Conservation (phyloP, 2,888 invertebrate genomes). For the Tridacna crocea region DNA sequence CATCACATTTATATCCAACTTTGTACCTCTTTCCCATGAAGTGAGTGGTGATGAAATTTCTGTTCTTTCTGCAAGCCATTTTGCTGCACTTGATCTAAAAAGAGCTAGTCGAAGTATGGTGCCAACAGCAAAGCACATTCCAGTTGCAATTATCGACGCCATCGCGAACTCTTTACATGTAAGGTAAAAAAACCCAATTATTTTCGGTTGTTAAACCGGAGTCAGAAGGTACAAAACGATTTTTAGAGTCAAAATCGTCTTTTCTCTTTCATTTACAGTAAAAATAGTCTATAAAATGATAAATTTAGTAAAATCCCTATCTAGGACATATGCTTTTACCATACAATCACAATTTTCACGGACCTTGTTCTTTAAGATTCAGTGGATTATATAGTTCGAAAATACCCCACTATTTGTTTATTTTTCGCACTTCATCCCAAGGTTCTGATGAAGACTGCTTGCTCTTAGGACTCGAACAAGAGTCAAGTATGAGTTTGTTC, state of each 20-base stretch:
- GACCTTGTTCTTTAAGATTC: no score
- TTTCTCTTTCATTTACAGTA: no score
- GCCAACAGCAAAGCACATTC: conserved; percentile 61
- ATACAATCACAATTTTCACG: no score
- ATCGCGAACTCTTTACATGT: conserved; percentile 29
- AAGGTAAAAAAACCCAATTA: background rate
- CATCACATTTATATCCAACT: background rate
- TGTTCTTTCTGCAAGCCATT: conserved; percentile 66
- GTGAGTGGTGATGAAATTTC: conserved; percentile 74
- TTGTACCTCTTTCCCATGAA: conserved; percentile 73
- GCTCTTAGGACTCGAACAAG: no score
- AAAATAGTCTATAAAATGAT: no score
- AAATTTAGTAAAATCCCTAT: no score
- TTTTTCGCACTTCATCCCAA: no score
- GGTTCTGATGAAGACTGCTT: no score
- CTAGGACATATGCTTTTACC: no score
- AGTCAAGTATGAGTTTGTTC: no score
- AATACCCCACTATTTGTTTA: no score
- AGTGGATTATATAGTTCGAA: no score
- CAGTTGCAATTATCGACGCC: conserved; percentile 50
- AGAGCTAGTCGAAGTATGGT: conserved; percentile 65
- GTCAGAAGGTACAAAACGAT: background rate
- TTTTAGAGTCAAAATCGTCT: background rate
- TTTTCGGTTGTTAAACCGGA: background rate
- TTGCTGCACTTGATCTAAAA: conserved; percentile 63